A percentile compares a stretch with the other conserved stretches of the same genome.
phyloP scores from a whole-genome alignment of 2,888 invertebrate species.

The Thysanoteuthis rhombus region DNA sequence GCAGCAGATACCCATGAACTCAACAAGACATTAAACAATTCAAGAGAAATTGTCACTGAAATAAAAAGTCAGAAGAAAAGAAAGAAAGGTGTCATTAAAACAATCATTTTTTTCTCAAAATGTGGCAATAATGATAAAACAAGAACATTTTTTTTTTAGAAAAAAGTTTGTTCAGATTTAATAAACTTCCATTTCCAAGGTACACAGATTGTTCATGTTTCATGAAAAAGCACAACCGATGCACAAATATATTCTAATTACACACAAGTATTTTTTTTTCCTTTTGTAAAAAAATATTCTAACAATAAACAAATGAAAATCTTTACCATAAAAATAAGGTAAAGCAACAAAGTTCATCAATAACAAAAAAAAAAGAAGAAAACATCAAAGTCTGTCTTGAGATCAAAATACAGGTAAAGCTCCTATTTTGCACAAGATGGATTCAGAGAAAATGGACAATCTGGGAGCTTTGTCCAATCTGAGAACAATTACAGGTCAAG shows the following conservation, averaged over 20 bases:
- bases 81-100: neutral
- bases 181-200: neutral
- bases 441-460: too few species aligned
- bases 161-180: neutral
- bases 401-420: too few species aligned
- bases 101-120: neutral
- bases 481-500: too few species aligned
- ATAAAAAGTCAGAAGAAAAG: neutral
- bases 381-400: too few species aligned
- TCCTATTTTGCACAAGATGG: too few species aligned
- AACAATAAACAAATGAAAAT: neutral
- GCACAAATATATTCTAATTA: neutral
- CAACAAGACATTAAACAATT: neutral
- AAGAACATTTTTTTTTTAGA: neutral
- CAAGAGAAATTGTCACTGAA: neutral
- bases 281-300: neutral
- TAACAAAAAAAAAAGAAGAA: neutral
- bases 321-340: neutral
- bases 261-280: too few species aligned
- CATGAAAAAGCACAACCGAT: neutral
- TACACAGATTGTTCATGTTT: neutral
- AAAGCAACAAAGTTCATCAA: neutral
- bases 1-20: neutral
- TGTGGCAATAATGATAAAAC: neutral
- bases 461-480: neutral